These are phyloP conservation scores for Eulemur rubriventer DNA, from an alignment of 2,797 vertebrate genomes.

Conservation along the genomic window DNA sequence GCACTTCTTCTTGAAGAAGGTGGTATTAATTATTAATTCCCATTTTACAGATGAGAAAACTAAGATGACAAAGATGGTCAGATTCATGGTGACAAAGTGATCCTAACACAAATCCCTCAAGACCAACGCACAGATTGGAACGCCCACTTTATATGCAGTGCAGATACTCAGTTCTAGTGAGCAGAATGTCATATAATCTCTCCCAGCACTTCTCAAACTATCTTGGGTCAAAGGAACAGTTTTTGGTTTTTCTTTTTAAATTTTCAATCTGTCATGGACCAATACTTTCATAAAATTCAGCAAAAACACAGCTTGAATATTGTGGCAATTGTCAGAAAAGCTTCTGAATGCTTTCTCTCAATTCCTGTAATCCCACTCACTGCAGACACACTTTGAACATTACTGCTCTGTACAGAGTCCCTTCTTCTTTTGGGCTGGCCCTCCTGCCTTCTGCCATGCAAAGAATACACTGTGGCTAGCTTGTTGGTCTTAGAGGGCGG, in stretches of 20 bases:
- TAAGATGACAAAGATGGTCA: not conserved
- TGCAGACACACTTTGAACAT: not conserved
- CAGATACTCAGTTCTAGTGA: not conserved
- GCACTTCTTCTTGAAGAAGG: conserved; percentile 9
- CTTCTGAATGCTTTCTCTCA: not conserved
- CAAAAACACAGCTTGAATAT: not conserved
- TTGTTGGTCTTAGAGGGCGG: not conserved
- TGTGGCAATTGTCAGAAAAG: not conserved
- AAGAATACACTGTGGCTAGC: not conserved
- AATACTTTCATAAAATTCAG: not conserved
- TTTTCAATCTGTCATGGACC: not conserved
- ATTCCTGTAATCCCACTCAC: not conserved
- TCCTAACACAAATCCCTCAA: not conserved
- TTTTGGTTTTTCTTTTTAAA: not conserved
- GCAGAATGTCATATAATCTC: not conserved
- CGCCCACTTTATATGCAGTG: not conserved
- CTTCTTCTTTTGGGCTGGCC: not conserved
- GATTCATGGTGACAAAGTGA: not conserved
- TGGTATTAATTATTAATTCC: not conserved
- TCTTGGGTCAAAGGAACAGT: not conserved
- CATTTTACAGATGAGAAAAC: conserved; percentile 21
- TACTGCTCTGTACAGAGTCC: not conserved
- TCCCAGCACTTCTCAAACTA: not conserved
- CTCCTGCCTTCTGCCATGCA: not conserved
- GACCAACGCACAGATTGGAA: not conserved